Base-by-base conservation (phyloP, 1,140 invertebrate species). In the Diabrotica virgifera region DNA sequence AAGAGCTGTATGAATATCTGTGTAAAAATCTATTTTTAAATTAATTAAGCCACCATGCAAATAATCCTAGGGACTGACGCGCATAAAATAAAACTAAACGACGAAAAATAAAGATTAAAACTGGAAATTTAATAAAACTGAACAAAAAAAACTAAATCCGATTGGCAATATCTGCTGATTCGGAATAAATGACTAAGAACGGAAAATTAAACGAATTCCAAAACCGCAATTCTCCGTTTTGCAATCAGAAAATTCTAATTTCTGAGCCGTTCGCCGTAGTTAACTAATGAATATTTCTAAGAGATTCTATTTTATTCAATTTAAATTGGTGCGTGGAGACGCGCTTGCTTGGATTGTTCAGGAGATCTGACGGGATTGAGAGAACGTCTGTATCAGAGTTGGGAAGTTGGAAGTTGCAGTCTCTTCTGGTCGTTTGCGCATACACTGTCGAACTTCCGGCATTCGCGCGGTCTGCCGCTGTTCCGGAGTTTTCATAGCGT, bases 351-450 rank as follows among this genome's bases (percentile, higher is more conserved):
- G 46, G 37, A 35, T 37, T 11, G 40, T 24, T 36, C 58, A 9
- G 46, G 24, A 50, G 13, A 36, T 58, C 36, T 40, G 56, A 24
- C 36, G 38, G 24, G 56, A 58, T 51, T 50, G 6, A n/a, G 58
- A 59, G 40, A 59, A 59, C 38, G 58, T 59, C 58, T 59, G 58
- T 59, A 59, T 59, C 58, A 59, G 58, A 46, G 52, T 24, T 13
- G 35, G 50, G 36, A 58, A 56, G 60, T 58, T 36, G 55, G 63
- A 62, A 51, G 53, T 57, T 65, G 67, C 67, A 69, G 67, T 69
- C 50, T 52, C 62, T 53, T 62, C 63, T 55, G 60, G 56, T 64
- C 55, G 66, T 63, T 50, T 36, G 52, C 66, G 66, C 11, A 56
- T 14, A 51, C 50, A 8, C 58, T 46, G 40, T 10, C 8, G 40